Evolutionary conservation across 2,888 invertebrate genomes (phyloP).

Genomic region (Tachina lurida): DNA sequence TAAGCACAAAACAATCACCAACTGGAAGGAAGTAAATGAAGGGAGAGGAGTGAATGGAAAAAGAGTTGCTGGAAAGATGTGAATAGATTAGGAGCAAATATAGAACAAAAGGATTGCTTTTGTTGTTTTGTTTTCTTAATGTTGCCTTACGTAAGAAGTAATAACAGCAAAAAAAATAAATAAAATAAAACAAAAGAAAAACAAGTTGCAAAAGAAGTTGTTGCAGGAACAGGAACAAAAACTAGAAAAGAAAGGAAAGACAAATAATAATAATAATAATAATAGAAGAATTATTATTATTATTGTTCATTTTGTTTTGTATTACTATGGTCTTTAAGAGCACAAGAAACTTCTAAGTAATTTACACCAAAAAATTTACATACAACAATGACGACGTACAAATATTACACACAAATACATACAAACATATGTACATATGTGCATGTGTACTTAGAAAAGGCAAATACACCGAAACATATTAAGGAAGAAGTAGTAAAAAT

Average conservation of each 20-base stretch:
- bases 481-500: no score
- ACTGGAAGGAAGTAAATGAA: conserved; percentile 21
- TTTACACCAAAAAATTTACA: conserved; percentile 63
- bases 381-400: conserved; percentile 47
- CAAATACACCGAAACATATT: no score
- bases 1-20: conserved; percentile 9
- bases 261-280: conserved; percentile 60
- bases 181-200: conserved; percentile 8
- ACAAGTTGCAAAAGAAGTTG: conserved; percentile 62
- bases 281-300: conserved; percentile 64
- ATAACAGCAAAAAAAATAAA: conserved; percentile 4
- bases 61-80: conserved; percentile 24
- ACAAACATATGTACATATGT: no score
- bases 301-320: conserved; percentile 63
- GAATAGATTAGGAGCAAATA: conserved; percentile 43
- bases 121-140: conserved; percentile 13
- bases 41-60: neutral
- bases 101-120: conserved; percentile 57
- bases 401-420: neutral
- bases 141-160: conserved; percentile 57
- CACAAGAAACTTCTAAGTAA: conserved; percentile 66
- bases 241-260: conserved; percentile 43
- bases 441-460: neutral
- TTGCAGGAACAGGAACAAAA: conserved; percentile 29
- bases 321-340: conserved; percentile 62